phyloP scores from a whole-genome alignment of 2,797 vertebrate genomes.

The Spondyliosoma cantharus region DNA sequence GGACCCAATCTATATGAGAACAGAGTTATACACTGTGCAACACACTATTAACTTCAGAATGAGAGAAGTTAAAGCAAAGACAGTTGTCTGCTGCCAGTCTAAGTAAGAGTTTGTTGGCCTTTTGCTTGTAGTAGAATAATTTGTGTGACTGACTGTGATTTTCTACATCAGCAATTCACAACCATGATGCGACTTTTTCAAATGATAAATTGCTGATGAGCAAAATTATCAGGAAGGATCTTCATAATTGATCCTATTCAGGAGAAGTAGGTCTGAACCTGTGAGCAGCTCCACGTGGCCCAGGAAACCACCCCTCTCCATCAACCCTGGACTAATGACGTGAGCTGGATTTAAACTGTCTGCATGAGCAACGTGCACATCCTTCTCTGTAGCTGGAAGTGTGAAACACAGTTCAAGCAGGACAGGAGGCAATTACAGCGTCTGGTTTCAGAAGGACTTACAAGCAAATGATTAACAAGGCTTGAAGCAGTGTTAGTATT shows the following conservation, averaged over 20 bases:
- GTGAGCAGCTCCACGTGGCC: neutral
- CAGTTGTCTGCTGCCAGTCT: no score
- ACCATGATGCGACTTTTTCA: neutral
- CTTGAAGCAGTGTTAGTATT: constrained; percentile 9
- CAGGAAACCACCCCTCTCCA: constrained; percentile 13
- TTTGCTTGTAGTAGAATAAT: no score
- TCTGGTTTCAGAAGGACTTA: constrained; percentile 22
- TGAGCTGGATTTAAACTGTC: constrained; percentile 48
- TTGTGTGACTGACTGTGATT: neutral
- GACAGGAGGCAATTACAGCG: constrained; percentile 17
- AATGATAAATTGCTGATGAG: neutral
- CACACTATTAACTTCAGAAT: no score
- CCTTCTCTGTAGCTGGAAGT: neutral
- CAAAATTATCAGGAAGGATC: neutral
- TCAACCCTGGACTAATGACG: constrained; percentile 8
- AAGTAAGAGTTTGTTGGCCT: no score
- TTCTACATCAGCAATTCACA: neutral
- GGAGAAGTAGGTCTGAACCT: neutral
- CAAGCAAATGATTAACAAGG: constrained; percentile 3
- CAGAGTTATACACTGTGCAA: no score
- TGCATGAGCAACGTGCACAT: constrained; percentile 21
- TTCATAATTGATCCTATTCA: neutral
- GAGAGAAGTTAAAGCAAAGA: no score
- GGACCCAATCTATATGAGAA: no score
- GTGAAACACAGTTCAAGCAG: constrained; percentile 14